Evolutionary conservation across 2,113 vertebrate genomes (phyloP).

Genomic region (Ciconia stormi): DNA sequence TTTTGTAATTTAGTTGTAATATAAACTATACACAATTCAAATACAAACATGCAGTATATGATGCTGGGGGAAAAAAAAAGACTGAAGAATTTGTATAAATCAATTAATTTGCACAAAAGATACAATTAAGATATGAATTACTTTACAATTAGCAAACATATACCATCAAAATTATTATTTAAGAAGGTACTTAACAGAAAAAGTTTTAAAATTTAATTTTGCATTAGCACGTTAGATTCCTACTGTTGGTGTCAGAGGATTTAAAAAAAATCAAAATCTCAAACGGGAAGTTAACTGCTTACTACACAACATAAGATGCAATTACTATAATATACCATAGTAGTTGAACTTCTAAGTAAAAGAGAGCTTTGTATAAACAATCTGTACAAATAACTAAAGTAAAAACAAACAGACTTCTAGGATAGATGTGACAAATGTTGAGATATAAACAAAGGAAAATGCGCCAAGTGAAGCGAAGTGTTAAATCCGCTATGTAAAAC

Average conservation of each 20-base stretch:
- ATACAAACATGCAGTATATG: slow-evolving; percentile 39
- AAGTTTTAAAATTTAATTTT: neutral
- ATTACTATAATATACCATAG: neutral
- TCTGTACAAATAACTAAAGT: neutral
- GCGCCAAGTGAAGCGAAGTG: neutral
- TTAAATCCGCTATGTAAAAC: neutral
- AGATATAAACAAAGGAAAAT: neutral
- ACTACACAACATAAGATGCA: neutral
- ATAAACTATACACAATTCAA: slow-evolving; percentile 61
- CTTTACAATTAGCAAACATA: slow-evolving; percentile 9
- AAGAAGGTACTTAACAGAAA: neutral
- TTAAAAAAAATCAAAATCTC: neutral
- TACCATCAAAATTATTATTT: slow-evolving; percentile 21
- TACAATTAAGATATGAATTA: neutral
- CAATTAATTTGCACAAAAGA: slow-evolving; percentile 46
- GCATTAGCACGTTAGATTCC: neutral
- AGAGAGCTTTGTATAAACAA: slow-evolving; percentile 11
- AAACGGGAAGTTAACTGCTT: neutral
- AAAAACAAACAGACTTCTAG: slow-evolving; percentile 31
- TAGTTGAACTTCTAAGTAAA: slow-evolving; percentile 32
- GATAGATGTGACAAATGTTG: slow-evolving; percentile 25
- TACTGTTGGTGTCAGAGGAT: neutral
- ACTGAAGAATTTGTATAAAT: slow-evolving; percentile 10
- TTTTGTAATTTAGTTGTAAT: slow-evolving; percentile 21
- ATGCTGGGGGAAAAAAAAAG: neutral